Conservation (phyloP, 2,797 vertebrate genomes). For the Molossus molossus region DNA sequence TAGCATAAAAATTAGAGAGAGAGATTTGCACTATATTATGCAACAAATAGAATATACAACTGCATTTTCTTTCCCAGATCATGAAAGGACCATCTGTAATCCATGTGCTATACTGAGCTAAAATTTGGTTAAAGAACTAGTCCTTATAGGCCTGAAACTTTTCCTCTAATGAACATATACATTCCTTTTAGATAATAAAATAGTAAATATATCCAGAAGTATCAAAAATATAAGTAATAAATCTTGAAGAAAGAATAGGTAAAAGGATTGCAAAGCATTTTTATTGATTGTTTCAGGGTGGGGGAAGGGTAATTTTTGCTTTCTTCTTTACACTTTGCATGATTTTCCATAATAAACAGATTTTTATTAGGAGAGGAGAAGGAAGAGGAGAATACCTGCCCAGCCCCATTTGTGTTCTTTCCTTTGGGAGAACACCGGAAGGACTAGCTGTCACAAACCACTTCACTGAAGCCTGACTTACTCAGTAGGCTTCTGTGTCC, state of each 20-base stretch:
- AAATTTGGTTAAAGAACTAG: conserved; percentile 12
- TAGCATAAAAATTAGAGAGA: not conserved
- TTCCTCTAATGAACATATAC: not conserved
- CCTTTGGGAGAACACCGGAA: not conserved
- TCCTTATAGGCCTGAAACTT: not conserved
- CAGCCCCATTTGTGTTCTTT: not conserved
- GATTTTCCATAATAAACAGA: not conserved
- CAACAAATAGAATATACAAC: not conserved
- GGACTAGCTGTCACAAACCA: not conserved
- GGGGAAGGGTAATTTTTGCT: not conserved
- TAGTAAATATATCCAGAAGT: not conserved
- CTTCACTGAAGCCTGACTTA: not conserved
- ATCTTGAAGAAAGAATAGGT: not conserved
- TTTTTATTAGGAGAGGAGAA: not conserved
- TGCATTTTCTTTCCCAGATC: conserved; percentile 43
- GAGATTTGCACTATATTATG: not conserved
- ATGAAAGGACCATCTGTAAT: conserved; percentile 32
- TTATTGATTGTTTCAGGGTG: not conserved
- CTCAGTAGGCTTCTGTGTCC: too few relatives aligned
- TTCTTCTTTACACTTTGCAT: not conserved
- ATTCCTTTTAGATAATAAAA: conserved; percentile 50
- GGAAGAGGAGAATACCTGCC: too few relatives aligned
- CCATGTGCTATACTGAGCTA: not conserved
- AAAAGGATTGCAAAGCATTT: not conserved
- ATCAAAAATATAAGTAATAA: conserved; percentile 43